Evolutionary conservation across 2,888 invertebrate species (phyloP).

Genomic region (Megamerina dolium): DNA sequence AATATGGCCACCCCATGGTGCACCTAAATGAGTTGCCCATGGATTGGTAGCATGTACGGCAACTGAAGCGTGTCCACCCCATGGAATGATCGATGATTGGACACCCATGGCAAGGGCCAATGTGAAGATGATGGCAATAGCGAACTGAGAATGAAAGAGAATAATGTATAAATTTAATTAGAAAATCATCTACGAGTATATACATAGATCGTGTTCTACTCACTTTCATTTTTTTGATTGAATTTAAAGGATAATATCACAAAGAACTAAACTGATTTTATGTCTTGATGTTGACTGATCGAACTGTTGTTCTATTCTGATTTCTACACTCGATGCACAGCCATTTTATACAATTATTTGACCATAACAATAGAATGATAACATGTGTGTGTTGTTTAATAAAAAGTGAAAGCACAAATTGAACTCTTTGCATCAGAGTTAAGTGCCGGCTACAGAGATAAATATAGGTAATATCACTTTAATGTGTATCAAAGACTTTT

Average conservation of each 20-base stretch:
- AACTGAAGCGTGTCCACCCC: too few relatives aligned
- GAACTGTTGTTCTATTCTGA: constrained; percentile 41
- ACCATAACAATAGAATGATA: too few relatives aligned
- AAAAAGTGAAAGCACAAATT: too few relatives aligned
- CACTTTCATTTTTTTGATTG: constrained; percentile 35
- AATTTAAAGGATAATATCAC: constrained; percentile 12
- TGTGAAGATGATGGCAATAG: constrained; percentile 33
- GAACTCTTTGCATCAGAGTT: too few relatives aligned
- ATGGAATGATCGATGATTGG: constrained; percentile 39
- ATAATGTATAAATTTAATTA: too few relatives aligned
- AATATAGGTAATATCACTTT: too few relatives aligned
- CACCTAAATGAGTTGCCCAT: too few relatives aligned
- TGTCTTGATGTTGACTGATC: constrained; percentile 16
- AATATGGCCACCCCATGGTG: constrained; percentile 15
- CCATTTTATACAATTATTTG: too few relatives aligned
- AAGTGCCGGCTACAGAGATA: too few relatives aligned
- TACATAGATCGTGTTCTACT: constrained; percentile 22
- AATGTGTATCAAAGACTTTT: too few relatives aligned
- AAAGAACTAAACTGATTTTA: constrained; percentile 11
- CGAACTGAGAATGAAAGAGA: constrained; percentile 27
- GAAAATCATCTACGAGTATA: too few relatives aligned
- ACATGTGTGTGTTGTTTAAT: too few relatives aligned
- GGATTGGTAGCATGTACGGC: constrained; percentile 23
- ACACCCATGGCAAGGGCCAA: constrained; percentile 43
- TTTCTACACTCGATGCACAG: constrained; percentile 16